Evolutionary conservation across 2,797 vertebrate genomes (phyloP), one percentile per base, ranked within the genome.

Genomic region (Smutsia gigantea): DNA sequence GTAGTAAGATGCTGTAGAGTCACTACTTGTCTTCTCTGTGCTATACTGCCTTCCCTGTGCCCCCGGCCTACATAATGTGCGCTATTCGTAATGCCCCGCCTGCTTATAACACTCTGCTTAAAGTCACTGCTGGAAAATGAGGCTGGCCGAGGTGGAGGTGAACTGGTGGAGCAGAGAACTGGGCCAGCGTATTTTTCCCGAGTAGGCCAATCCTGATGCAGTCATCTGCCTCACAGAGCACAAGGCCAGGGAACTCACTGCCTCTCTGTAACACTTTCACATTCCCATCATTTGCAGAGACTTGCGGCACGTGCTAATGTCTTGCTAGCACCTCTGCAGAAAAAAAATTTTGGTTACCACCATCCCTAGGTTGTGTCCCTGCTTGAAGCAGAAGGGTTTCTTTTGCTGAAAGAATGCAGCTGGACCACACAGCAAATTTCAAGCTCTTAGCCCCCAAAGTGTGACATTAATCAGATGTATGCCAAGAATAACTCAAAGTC

Each of bases 371-470:
- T 69, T 68, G 0, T 7, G 59, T 87, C 55, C 78, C 51, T 72
- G 51, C 86, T 68, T 66, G 31, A 63, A 94, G 31, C 39, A 23
- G 31, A 61, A 31, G 12, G 51, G 29, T 25, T 95, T 71, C 39
- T 57, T 66, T 57, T 61, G 3, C 42, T 89, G 74, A 96, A 84
- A 95, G 59, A 49, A 96, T 23, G 42, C 78, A 95, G 81, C 83
- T 89, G 92, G 74, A 61, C 57, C 78, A 82, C 78, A 82, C 64
- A 63, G 84, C 83, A 96, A 94, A 84, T 57, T 75, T 95, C 51
- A 88, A 85, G 59, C 83, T 87, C 61, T 17, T 61, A 79, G 86
- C 29, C 74, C 75, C 75, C 12, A 5, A 91, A 81, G 34, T 34
- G 51, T 63, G 89, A 75, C 94, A 59, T 71, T 87, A 27, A 61